Base-by-base conservation (phyloP, 2,888 invertebrate species). In the Empis stercorea region DNA sequence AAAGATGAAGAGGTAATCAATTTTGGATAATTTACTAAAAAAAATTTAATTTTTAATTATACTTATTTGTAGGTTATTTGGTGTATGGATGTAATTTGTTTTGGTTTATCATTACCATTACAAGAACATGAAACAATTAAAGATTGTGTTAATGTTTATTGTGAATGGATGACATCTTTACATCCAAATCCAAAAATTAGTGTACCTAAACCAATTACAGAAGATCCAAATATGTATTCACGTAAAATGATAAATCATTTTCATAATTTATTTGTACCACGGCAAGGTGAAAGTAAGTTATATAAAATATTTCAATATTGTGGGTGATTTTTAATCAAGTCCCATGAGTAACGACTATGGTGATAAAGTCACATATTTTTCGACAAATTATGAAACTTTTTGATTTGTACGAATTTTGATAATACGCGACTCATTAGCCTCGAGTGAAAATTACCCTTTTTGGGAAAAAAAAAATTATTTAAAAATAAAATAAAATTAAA, bases 131-230 rank as follows among this genome's bases (percentile, higher is more conserved):
- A 94, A 58, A 89, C 93, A 0, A 84, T 96, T 45, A 84, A 93
- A 54, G 94, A 95, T 68, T 96, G 95, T 66, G 95, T 95, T 38
- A 89, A 89, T 64, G 86, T 96, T 32, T 96, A 96, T 64, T 95
- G 94, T 66, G 93, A 96, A 62, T 97, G 96, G 96, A 72, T 97
- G 54, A 84, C 88, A 0, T 87, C 94, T 3, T 72, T 96, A 52
- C 79, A 87, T 55, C 82, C 85, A 20, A 78, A 79, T 23, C 87
- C 91, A 2, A 87, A 89, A 60, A 79, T 88, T 46, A 86, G 89
- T 56, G 86, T 95, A 15, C 96, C 96, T 1, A 78, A 80, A 55
- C 93, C 95, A 1, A 82, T 96, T 11, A 76, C 81, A 40, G 87
- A 89, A 48, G 87, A 92, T 62, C 91, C 95, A 0, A 89, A 92